A percentile compares a stretch with the other conserved stretches of the same genome.
phyloP scores from a whole-genome alignment of 2,888 invertebrate species.

The Stegophylla sp. region DNA sequence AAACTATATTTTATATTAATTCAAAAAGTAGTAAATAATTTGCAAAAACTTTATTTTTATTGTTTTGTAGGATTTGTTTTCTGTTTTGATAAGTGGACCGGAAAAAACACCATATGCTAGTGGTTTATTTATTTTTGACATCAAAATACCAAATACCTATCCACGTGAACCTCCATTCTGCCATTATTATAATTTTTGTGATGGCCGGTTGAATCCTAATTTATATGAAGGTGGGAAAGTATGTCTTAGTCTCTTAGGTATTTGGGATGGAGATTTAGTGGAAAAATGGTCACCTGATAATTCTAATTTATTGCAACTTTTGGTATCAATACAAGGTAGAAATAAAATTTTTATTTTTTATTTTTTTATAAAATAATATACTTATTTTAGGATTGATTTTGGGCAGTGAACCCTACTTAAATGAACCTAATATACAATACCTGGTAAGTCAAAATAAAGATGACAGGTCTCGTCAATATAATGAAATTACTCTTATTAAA shows the following conservation, averaged over 20 bases:
- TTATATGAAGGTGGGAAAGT: slow-evolving; percentile 93
- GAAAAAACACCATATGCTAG: slow-evolving; percentile 93
- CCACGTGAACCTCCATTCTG: slow-evolving; percentile 88
- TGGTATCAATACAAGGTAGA: slow-evolving; percentile 87
- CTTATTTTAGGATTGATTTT: slow-evolving; percentile 79
- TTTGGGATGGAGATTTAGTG: slow-evolving; percentile 94
- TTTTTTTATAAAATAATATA: neutral
- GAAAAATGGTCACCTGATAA: slow-evolving; percentile 85
- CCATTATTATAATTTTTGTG: slow-evolving; percentile 91
- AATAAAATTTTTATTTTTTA: neutral
- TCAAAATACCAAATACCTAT: slow-evolving; percentile 88
- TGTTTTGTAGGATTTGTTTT: slow-evolving; percentile 75
- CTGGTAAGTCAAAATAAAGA: slow-evolving; percentile 90
- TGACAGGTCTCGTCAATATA: slow-evolving; percentile 96
- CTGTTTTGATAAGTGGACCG: slow-evolving; percentile 92
- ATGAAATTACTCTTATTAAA: slow-evolving; percentile 96
- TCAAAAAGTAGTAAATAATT: slow-evolving; percentile 21
- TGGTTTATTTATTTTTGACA: slow-evolving; percentile 92
- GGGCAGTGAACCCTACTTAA: slow-evolving; percentile 94
- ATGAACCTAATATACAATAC: slow-evolving; percentile 97
- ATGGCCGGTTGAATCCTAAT: slow-evolving; percentile 92
- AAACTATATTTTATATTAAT: too few species aligned
- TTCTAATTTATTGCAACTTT: slow-evolving; percentile 84
- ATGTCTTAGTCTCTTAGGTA: slow-evolving; percentile 91
- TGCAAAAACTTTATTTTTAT: neutral